phyloP scores from a whole-genome alignment of 1,140 invertebrate genomes.

The Drosophila albomicans region DNA sequence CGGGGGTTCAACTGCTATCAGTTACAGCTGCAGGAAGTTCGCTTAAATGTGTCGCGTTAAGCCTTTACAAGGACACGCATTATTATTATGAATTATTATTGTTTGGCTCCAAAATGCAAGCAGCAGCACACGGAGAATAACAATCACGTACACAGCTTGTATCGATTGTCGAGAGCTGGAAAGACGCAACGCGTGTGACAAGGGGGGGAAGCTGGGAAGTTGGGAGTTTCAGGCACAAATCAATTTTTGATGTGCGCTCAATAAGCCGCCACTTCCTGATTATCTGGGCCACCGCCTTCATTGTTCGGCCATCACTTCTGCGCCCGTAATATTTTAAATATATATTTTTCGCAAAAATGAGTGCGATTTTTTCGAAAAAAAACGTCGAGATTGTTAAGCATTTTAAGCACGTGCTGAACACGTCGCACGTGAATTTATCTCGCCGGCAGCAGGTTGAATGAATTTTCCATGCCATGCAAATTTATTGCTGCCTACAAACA shows the following conservation, averaged over 20 bases:
- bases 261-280: conserved; percentile 78
- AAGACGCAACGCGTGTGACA: background rate
- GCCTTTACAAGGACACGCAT: conserved; percentile 71
- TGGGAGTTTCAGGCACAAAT: conserved; percentile 52
- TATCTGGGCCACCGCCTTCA: conserved; percentile 56
- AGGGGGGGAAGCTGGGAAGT: background rate
- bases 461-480: conserved; percentile 66
- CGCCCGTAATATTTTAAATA: conserved; percentile 59
- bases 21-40: conserved; percentile 78
- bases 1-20: conserved; percentile 52
- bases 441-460: conserved; percentile 54
- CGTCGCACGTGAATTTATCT: conserved; percentile 57
- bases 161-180: conserved; percentile 55
- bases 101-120: conserved; percentile 60
- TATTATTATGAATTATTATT: conserved; percentile 79
- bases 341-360: conserved; percentile 25
- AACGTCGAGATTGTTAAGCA: background rate
- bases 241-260: conserved; percentile 79
- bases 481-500: conserved; percentile 44
- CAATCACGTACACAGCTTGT: conserved; percentile 63
- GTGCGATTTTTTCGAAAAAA: conserved; percentile 14
- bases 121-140: conserved; percentile 6
- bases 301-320: conserved; percentile 50
- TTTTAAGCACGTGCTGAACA: conserved; percentile 56
- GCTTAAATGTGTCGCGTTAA: conserved; percentile 78